Evolutionary conservation across 1,140 invertebrate genomes (phyloP), one percentile per base, ranked within the genome.

Genomic region (Mylabris phalerata): DNA sequence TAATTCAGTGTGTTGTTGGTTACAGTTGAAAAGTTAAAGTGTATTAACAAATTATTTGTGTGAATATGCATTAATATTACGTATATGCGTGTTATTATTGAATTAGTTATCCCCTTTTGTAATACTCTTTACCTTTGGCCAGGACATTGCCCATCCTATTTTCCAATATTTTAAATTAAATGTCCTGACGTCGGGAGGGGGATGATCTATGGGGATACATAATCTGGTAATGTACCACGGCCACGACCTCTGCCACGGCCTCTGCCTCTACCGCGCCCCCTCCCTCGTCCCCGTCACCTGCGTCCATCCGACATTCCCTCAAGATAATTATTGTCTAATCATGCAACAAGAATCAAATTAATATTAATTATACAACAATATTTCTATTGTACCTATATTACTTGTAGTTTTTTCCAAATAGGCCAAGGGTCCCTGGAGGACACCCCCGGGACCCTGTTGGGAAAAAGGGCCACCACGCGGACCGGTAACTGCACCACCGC

Each of bases 371-470:
- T 48, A 24, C 24, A 38, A 13, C 9, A 40, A 48, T 19, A 19
- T 19, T 41, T n/a, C 9, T 13, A 25, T 4, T 55, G 54, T 72
- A 80, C 87, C 87, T 79, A 90, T 90, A 77, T 87, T 89, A 70
- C 85, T 88, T 57, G 87, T 87, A 55, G 87, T 89, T 76, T 89
- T 89, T 78, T 90, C 87, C 50, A 90, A 75, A 71, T 85, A 89
- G 2, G 87, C 87, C 25, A 89, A 76, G 10, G 87, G 87, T 10
- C 86, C 86, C 66, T 87, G 87, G 41, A 88, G 75, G 5, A 83
- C 75, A 3, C 76, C 75, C 3, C 75, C 76, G 2, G 76, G 74
- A 60, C 71, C 71, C 62, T 67, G 69, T 59, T 72, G 72, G 42
- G 67, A 50, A 67, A 74, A 80, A 75, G 51, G 74, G 63, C 44